Base-by-base conservation (phyloP, 2,797 vertebrate species). In the Bradypodion pumilum region DNA sequence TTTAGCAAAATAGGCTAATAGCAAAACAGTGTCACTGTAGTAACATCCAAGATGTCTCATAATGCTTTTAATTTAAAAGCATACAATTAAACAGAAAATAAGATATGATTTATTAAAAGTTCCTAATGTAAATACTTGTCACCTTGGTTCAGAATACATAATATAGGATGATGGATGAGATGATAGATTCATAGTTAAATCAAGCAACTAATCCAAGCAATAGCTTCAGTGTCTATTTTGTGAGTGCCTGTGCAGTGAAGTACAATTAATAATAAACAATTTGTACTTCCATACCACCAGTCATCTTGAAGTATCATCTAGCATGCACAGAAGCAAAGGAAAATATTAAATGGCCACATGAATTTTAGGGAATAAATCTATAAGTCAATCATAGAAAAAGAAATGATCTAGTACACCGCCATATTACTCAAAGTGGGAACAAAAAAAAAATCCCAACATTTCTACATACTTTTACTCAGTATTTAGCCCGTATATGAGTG, bases 51-150 rank as follows among this genome's bases (percentile, higher is more conserved):
- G 27, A 19, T 89, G 90, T 90, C 83, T 89, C 44, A 60, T 42
- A 59, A 25, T 85, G 75, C 81, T 94, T 94, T 94, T 92, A 93
- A 93, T 92, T 85, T 88, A 86, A 94, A 91, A 78, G 74, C 80
- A 84, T 85, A 91, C 74, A 94, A 94, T 94, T 90, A 95, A 93
- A 85, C 35, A 60, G 82, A 86, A 92, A 87, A 90, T 92, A 92
- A 35, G 69, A 92, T 91, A 91, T 89, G 90, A 93, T 94, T 92
- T 89, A 93, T 94, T 92, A 89, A 92, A 90, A 90, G 84, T 88
- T 89, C 86, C 91, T 92, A 89, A 93, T 90, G 93, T 93, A 84
- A 91, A 90, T 85, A 80, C 81, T 66, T 81, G 90, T 84, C 85
- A 88, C 91, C 91, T 93, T 92, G 87, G 89, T 74, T 92, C 86